Evolutionary conservation across 1,140 invertebrate genomes (phyloP).

Genomic region (Drosophila hydei): DNA sequence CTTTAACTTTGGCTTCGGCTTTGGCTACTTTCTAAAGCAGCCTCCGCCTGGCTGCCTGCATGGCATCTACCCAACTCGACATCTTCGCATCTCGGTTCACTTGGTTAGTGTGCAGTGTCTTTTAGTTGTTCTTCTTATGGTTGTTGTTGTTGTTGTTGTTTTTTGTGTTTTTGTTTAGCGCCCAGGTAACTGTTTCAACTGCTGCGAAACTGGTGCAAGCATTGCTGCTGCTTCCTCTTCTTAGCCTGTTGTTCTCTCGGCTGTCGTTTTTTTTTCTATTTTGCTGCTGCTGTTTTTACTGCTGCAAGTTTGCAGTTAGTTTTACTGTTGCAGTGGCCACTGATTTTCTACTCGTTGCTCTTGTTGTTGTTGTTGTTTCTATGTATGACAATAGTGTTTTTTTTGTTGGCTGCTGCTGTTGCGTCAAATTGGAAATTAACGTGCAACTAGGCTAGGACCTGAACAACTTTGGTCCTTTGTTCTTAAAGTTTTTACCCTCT

Average conservation of each 20-base stretch:
- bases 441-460: constrained; percentile 69
- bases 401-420: constrained; percentile 38
- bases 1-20: constrained; percentile 41
- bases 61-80: constrained; percentile 22
- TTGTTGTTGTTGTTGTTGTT: constrained; percentile 34
- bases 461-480: constrained; percentile 65
- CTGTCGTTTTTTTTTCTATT: constrained; percentile 12
- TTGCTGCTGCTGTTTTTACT: constrained; percentile 40
- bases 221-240: constrained; percentile 32
- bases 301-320: constrained; percentile 77
- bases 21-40: constrained; percentile 77
- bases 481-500: constrained; percentile 66
- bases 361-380: constrained; percentile 52
- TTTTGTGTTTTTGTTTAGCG: constrained; percentile 67
- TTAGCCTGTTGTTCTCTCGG: constrained; percentile 16
- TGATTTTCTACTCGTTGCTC: constrained; percentile 24
- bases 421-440: constrained; percentile 77
- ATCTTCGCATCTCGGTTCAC: constrained; percentile 42
- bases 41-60: constrained; percentile 12
- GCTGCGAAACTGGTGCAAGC: constrained; percentile 78
- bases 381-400: constrained; percentile 65
- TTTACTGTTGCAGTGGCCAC: constrained; percentile 57
- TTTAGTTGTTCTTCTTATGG: constrained; percentile 19
- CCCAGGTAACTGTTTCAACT: constrained; percentile 75
- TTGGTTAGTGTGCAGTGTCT: constrained; percentile 55